Base-by-base conservation (phyloP, 2,888 invertebrate species). In the Morpho helenor region DNA sequence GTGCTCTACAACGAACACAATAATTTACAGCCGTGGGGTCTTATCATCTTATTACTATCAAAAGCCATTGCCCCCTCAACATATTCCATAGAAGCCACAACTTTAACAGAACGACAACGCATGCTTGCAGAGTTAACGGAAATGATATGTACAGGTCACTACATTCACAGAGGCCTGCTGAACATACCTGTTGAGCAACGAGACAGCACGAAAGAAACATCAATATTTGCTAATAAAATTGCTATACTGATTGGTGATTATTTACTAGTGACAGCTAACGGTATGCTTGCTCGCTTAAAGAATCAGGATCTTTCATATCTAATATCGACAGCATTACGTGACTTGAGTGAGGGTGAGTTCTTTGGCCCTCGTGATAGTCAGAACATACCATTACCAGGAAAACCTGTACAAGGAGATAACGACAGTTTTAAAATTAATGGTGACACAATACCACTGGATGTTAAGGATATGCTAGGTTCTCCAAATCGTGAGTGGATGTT, bases 221-320 rank as follows among this genome's bases (percentile, higher is more conserved):
- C 96, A 87, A 92, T 95, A 75, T 96, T 96, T 79, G 97, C 97
- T 0, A 97, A 97, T 77, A 97, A 97, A 90, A 95, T 97, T 70
- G 96, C 97, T 0, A 92, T 97, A 8, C 89, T 97, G 0, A 95
- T 96, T 64, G 97, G 96, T 39, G 97, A 97, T 77, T 97, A 96
- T 77, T 88, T 97, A 59, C 86, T 97, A 0, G 95, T 95, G 31
- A 96, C 94, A 60, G 96, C 96, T 56, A 96, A 96, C 71, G 93
- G 94, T 2, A 96, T 95, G 82, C 84, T 97, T 23, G 96, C 97
- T 2, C 91, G 93, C 56, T 87, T 97, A 9, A 86, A 86, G 65
- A 93, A 93, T 68, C 93, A 93, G 72, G 92, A 96, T 89, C 89
- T 97, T 46, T 95, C 96, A 3, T 95, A 95, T 79, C 80, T 96